These are phyloP conservation scores for Petrocephalus sullivani DNA, from an alignment of 2,797 vertebrate species.

Conservation along the genomic window DNA sequence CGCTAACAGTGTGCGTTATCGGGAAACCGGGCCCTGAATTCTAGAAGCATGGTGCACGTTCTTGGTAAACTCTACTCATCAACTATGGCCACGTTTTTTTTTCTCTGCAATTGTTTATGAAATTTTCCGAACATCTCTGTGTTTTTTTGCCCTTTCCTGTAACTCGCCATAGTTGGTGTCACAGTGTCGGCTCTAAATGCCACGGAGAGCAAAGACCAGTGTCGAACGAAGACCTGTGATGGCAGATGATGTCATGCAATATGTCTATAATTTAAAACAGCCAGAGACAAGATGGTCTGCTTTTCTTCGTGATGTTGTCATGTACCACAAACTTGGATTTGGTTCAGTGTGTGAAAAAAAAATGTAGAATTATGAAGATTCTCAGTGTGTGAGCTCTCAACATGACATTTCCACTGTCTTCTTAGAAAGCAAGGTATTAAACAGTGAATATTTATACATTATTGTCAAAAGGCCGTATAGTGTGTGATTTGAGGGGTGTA, in stretches of 20 bases:
- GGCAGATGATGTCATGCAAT: neutral
- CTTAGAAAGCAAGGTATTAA: neutral
- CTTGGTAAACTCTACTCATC: neutral
- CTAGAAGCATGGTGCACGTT: neutral
- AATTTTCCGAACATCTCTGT: neutral
- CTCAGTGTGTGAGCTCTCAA: neutral
- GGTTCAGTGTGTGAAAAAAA: neutral
- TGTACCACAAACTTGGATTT: neutral
- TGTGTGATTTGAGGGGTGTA: neutral
- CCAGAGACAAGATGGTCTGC: neutral
- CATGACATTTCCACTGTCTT: neutral
- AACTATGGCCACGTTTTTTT: neutral
- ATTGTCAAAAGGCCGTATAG: neutral
- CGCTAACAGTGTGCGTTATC: too few relatives aligned
- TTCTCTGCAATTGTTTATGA: neutral
- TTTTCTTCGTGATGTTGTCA: neutral
- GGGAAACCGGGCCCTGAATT: neutral
- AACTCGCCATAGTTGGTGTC: neutral
- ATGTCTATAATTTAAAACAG: slow-evolving; percentile 4
- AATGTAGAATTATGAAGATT: neutral
- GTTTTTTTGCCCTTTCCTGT: neutral
- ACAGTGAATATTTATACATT: neutral
- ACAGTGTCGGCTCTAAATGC: neutral
- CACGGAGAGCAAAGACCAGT: neutral
- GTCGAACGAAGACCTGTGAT: neutral